Conservation (phyloP, 2,113 vertebrate species). For the Hiodon alosoides region DNA sequence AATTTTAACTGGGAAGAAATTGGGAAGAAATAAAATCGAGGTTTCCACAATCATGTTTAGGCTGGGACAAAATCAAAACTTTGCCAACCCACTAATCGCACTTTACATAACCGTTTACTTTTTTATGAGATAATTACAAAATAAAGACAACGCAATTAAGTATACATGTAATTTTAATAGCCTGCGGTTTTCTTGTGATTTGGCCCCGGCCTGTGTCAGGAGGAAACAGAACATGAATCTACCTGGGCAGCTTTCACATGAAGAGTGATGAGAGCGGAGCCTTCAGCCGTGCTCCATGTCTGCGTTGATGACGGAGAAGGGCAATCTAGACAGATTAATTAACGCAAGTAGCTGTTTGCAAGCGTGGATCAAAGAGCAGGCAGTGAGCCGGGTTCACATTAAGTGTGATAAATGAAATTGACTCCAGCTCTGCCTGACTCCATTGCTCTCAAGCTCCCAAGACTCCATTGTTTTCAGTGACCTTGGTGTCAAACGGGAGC, state of each 20-base stretch:
- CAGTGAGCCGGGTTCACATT: neutral
- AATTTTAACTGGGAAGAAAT: neutral
- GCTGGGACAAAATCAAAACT: no score
- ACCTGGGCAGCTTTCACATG: conserved; percentile 9
- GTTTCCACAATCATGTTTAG: neutral
- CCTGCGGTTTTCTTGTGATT: no score
- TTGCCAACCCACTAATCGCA: no score
- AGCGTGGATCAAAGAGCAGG: neutral
- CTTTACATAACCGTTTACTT: no score
- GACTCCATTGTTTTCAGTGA: neutral
- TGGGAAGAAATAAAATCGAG: neutral
- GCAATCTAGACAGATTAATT: conserved; percentile 23
- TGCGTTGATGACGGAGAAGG: neutral
- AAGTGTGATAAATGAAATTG: conserved; percentile 19
- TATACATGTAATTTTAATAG: neutral
- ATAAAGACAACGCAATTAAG: neutral
- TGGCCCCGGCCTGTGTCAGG: neutral
- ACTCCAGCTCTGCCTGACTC: neutral
- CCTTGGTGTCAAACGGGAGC: neutral
- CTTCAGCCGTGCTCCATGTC: neutral
- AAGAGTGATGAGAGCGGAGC: neutral
- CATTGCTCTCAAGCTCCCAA: neutral
- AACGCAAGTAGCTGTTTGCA: conserved; percentile 11
- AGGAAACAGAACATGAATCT: neutral
- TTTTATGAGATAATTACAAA: neutral